These are phyloP conservation scores for Narcine bancroftii DNA, from an alignment of 2,113 vertebrate genomes.

Conservation along the genomic window DNA sequence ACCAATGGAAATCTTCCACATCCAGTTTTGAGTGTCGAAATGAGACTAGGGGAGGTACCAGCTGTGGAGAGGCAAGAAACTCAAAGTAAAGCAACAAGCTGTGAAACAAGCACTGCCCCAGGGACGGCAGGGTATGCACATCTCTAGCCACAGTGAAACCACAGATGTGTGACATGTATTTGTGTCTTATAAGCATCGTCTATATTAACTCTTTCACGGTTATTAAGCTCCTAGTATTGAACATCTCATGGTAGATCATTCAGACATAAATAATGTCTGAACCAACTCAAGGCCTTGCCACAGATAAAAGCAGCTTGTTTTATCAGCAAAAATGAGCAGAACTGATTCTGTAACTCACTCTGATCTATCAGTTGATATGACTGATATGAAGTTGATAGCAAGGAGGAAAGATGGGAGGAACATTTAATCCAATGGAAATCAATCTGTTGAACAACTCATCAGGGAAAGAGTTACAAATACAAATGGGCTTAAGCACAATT, in stretches of 20 bases:
- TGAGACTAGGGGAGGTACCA: not conserved
- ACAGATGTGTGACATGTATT: conserved; percentile 37
- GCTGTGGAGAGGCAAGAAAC: conserved; percentile 19
- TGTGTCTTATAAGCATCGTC: conserved; percentile 22
- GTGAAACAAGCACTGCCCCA: conserved; percentile 22
- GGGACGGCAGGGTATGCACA: conserved; percentile 19
- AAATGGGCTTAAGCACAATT: not conserved
- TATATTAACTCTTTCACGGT: conserved; percentile 35
- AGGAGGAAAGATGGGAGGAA: not conserved
- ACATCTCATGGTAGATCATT: not conserved
- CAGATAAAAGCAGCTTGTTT: conserved; percentile 17
- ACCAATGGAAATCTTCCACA: conserved; percentile 31
- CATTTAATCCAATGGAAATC: not conserved
- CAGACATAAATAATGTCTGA: not conserved
- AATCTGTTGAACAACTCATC: not conserved
- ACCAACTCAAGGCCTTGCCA: not conserved
- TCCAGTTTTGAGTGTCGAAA: not conserved
- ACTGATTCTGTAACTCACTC: not conserved
- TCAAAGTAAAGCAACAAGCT: conserved; percentile 6
- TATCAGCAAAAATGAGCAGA: not conserved
- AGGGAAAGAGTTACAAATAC: not conserved
- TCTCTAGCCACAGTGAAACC: conserved; percentile 23
- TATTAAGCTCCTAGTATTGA: conserved; percentile 26
- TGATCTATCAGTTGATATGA: not conserved
- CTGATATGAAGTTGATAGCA: no score